A percentile compares a stretch with the other conserved stretches of the same genome.
Evolutionary conservation across 2,888 invertebrate species (phyloP).

Genomic region (Tolmerus cingulatus): DNA sequence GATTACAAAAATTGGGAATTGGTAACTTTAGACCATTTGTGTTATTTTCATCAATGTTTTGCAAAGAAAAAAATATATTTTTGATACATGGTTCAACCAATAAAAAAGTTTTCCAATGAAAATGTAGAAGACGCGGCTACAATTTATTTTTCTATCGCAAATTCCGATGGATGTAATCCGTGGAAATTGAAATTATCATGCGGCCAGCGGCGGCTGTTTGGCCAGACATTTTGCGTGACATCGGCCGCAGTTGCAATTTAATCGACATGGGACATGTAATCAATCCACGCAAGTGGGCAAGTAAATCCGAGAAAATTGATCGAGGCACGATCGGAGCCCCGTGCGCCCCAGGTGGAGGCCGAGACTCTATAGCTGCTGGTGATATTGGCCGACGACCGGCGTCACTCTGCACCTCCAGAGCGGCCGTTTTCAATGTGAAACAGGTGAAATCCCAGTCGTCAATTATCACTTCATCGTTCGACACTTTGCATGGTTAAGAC

Average conservation of each 20-base stretch:
- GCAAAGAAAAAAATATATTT: no score
- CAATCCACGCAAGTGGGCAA: neutral
- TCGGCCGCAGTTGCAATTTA: neutral
- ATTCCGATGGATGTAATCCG: neutral
- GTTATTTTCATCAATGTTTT: no score
- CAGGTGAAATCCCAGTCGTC: neutral
- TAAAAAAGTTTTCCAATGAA: no score
- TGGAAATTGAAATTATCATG: slow-evolving; percentile 17
- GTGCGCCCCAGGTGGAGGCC: neutral
- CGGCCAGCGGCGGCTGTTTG: neutral
- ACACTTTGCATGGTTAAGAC: neutral
- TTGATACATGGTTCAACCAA: no score
- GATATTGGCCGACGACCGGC: neutral
- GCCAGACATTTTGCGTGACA: slow-evolving; percentile 1
- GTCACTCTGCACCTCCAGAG: neutral
- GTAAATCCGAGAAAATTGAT: neutral
- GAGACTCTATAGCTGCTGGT: neutral
- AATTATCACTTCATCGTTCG: neutral
- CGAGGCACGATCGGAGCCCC: neutral
- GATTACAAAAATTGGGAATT: neutral
- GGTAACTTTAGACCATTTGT: no score
- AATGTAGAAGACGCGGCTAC: no score
- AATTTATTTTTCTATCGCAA: neutral
- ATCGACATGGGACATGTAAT: neutral
- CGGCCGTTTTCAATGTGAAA: neutral